Percentiles rank a stretch among this genome's conserved stretches.
Conservation (phyloP, 2,797 vertebrate genomes). For the Micrastur ruficollis region DNA sequence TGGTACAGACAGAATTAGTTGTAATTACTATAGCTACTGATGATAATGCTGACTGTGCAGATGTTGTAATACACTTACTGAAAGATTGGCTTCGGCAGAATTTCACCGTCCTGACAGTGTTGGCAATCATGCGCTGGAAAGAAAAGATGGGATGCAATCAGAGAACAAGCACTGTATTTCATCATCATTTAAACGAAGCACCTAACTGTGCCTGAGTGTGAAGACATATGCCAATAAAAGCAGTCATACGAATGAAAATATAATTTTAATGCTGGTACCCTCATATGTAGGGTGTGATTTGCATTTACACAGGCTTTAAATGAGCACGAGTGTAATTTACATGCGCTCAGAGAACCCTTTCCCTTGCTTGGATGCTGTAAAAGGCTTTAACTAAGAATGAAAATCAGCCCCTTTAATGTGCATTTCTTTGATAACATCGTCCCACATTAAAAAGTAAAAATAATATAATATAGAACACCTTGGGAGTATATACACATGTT, state of each 20-base stretch:
- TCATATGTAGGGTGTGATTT: constrained; percentile 33
- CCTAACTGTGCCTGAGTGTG: constrained; percentile 35
- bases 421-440: not conserved
- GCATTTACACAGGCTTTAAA: constrained; percentile 51
- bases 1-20: not conserved
- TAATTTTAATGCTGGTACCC: constrained; percentile 37
- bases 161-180: constrained; percentile 46
- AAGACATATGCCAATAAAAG: constrained; percentile 49
- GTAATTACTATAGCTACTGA: constrained; percentile 34
- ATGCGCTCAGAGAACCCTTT: not conserved
- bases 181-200: constrained; percentile 48
- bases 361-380: not conserved
- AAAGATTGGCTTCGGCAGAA: constrained; percentile 92
- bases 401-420: not conserved
- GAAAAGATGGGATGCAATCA: constrained; percentile 62
- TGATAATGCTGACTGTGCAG: not conserved
- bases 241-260: constrained; percentile 53
- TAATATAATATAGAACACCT: not conserved
- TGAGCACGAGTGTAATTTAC: constrained; percentile 41
- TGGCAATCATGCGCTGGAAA: constrained; percentile 96
- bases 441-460: not conserved
- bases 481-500: not conserved
- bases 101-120: constrained; percentile 90
- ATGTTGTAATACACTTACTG: constrained; percentile 82
- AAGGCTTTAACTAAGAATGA: not conserved